phyloP scores from a whole-genome alignment of 1,140 invertebrate species.

The Lerema accius region DNA sequence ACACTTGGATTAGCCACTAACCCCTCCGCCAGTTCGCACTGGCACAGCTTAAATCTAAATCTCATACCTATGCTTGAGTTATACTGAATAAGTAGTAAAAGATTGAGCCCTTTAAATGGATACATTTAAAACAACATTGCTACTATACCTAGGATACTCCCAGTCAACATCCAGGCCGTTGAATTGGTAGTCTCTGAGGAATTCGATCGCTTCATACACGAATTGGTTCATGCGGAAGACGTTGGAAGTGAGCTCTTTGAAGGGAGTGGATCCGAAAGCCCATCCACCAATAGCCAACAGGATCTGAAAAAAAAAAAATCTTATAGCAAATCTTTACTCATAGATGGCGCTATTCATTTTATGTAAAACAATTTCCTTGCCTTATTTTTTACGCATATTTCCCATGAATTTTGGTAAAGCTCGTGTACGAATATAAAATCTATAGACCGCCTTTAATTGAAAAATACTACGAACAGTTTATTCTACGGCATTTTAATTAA shows the following conservation, averaged over 20 bases:
- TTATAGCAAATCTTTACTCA: too few species aligned
- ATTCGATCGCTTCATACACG: conserved; percentile 96
- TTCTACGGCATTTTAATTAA: conserved; percentile 15
- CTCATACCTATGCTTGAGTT: too few species aligned
- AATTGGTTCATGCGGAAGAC: conserved; percentile 97
- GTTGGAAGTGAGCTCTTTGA: conserved; percentile 95
- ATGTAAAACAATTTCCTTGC: too few species aligned
- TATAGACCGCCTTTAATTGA: not conserved
- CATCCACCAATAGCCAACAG: conserved; percentile 96
- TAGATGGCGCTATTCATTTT: not conserved
- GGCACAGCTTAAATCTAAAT: too few species aligned
- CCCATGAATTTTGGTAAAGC: too few species aligned
- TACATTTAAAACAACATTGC: too few species aligned
- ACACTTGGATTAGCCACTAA: too few species aligned
- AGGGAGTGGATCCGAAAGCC: conserved; percentile 96
- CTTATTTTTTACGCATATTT: too few species aligned
- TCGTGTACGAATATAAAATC: not conserved
- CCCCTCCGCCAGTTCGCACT: too few species aligned
- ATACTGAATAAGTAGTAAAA: too few species aligned
- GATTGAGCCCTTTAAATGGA: too few species aligned
- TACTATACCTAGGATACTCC: conserved; percentile 94
- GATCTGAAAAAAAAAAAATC: conserved; percentile 83
- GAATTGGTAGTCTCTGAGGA: conserved; percentile 95
- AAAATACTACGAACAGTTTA: conserved; percentile 4
- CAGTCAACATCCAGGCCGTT: conserved; percentile 98